Evolutionary conservation across 2,888 invertebrate species (phyloP).

Genomic region (Chouioia cunea): DNA sequence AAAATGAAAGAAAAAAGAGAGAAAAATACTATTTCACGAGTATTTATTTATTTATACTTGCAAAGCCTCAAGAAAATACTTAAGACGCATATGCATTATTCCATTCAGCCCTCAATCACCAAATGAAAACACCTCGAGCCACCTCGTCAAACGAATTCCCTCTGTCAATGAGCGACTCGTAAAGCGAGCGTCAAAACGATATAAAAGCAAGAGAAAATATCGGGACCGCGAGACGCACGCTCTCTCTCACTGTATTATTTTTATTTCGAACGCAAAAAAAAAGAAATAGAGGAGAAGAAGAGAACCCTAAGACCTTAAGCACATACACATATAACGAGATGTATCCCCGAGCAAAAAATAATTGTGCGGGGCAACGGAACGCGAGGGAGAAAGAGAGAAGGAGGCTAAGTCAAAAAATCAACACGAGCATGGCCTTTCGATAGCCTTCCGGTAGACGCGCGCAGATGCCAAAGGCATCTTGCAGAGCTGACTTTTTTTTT

Average conservation of each 20-base stretch:
- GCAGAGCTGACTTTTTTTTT: conserved; percentile 6
- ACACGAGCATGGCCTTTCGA: conserved; percentile 47
- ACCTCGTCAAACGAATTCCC: conserved; percentile 18
- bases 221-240: too few species aligned
- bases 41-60: conserved; percentile 23
- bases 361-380: conserved; percentile 17
- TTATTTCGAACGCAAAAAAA: neutral
- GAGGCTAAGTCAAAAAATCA: conserved; percentile 64
- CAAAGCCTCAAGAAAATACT: conserved; percentile 17
- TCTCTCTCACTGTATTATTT: conserved; percentile 5
- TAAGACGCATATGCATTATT: conserved; percentile 10
- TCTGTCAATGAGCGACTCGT: neutral
- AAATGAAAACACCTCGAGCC: conserved; percentile 9
- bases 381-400: neutral
- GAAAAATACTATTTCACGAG: neutral
- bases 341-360: too few species aligned
- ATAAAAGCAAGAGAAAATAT: neutral
- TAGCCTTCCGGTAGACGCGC: neutral
- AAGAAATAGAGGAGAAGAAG: too few species aligned
- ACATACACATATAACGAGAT: too few species aligned
- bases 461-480: neutral
- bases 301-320: too few species aligned
- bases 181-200: neutral
- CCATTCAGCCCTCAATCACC: conserved; percentile 31
- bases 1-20: neutral